Evolutionary conservation across 2,113 vertebrate species (phyloP).

Genomic region (Phoenicopterus ruber): DNA sequence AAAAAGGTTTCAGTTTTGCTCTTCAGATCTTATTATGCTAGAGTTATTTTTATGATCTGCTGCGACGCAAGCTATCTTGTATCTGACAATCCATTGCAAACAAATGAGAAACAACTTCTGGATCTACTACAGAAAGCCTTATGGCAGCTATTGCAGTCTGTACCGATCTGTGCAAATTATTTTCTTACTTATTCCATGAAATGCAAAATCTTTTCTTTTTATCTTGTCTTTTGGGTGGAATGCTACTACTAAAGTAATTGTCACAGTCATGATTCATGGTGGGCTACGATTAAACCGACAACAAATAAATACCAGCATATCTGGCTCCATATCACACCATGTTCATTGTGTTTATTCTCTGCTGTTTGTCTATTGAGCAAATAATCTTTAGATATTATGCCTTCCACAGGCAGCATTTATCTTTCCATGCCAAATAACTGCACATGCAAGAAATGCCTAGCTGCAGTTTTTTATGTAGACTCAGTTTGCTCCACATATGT

Average conservation of each 20-base stretch:
- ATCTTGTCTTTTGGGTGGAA: background rate
- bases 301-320: background rate
- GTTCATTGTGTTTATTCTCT: background rate
- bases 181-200: background rate
- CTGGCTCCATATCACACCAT: background rate
- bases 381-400: background rate
- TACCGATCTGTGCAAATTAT: background rate
- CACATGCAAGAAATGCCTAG: background rate
- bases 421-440: background rate
- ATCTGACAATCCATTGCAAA: background rate
- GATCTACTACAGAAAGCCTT: background rate
- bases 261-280: background rate
- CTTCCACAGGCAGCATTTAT: background rate
- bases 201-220: background rate
- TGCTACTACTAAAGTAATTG: background rate
- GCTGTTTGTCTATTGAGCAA: background rate
- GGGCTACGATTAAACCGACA: background rate
- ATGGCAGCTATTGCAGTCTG: background rate
- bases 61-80: background rate
- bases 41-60: background rate
- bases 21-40: background rate
- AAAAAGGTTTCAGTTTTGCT: background rate
- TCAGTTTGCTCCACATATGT: background rate
- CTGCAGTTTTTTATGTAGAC: background rate
- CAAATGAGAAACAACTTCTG: background rate